These are phyloP conservation scores for Lophotis ruficrista DNA, from an alignment of 2,113 vertebrate species.

Conservation along the genomic window DNA sequence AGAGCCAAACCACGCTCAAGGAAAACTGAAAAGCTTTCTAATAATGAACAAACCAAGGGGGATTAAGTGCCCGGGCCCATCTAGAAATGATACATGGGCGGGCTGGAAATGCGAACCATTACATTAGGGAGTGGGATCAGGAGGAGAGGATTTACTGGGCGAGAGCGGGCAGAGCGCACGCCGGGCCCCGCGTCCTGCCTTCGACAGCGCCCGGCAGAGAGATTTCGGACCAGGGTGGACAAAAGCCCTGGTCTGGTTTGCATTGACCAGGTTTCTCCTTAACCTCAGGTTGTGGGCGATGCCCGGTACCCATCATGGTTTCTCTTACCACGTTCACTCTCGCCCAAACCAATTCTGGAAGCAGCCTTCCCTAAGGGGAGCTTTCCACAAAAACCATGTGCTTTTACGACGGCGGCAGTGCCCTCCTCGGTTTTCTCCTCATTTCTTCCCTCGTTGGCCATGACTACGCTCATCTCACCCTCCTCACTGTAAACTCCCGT, in stretches of 20 bases:
- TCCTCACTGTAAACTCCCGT: not conserved
- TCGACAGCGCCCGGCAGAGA: not conserved
- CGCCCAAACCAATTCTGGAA: not conserved
- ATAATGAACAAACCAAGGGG: not conserved
- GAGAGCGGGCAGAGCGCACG: not conserved
- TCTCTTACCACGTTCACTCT: rapidly evolving
- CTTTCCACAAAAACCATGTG: not conserved
- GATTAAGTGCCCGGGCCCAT: not conserved
- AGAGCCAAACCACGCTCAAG: not conserved
- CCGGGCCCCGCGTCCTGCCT: not conserved
- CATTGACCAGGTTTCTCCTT: not conserved
- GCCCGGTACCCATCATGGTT: not conserved
- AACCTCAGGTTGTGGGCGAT: not conserved
- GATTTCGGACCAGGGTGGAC: not conserved
- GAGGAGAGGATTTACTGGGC: not conserved
- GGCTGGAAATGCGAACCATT: not conserved
- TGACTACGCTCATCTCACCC: not conserved
- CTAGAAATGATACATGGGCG: not conserved
- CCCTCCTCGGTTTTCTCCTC: not conserved
- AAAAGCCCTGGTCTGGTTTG: not conserved
- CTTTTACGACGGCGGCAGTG: not conserved
- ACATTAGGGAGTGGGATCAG: not conserved
- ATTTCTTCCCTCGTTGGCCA: not conserved
- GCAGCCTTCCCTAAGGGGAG: not conserved
- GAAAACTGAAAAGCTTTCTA: not conserved